A percentile compares a stretch with the other conserved stretches of the same genome.
Evolutionary conservation across 1,140 invertebrate genomes (phyloP).

Genomic region (Bombus confusus): DNA sequence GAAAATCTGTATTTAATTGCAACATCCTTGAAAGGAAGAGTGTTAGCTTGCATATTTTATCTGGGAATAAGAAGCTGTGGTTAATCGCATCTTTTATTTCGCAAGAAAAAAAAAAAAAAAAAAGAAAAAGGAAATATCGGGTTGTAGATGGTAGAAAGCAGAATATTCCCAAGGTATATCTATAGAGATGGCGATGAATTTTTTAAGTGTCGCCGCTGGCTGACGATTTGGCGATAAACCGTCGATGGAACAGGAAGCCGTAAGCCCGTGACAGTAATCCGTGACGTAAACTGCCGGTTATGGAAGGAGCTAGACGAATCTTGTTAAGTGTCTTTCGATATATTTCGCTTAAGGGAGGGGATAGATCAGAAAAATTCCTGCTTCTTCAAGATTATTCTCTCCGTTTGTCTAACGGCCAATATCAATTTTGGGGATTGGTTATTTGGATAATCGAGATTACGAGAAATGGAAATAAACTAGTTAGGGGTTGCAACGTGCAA

Average conservation of each 20-base stretch:
- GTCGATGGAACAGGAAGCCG: conserved; percentile 59
- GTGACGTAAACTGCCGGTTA: conserved; percentile 47
- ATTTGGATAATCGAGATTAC: neutral
- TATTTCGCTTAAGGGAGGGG: conserved; percentile 10
- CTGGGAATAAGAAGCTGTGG: neutral
- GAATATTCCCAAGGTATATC: neutral
- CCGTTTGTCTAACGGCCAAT: neutral
- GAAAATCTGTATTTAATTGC: neutral
- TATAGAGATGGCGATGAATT: neutral
- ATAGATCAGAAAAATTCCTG: neutral
- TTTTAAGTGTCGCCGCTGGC: conserved; percentile 14
- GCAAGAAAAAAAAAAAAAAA: neutral
- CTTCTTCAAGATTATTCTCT: neutral
- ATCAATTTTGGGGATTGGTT: neutral
- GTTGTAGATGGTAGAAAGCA: neutral
- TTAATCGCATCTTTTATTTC: neutral
- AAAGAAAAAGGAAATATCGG: neutral
- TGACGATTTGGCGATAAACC: conserved; percentile 52
- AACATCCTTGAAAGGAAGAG: too few relatives aligned
- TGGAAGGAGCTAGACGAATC: conserved; percentile 34
- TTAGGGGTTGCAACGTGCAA: too few relatives aligned
- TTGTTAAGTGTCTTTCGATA: conserved; percentile 33
- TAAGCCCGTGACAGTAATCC: conserved; percentile 58
- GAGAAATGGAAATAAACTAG: neutral
- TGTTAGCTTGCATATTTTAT: neutral